A percentile compares a stretch with the other conserved stretches of the same genome.
Conservation (phyloP, 2,888 invertebrate genomes). For the Clanis bilineata region DNA sequence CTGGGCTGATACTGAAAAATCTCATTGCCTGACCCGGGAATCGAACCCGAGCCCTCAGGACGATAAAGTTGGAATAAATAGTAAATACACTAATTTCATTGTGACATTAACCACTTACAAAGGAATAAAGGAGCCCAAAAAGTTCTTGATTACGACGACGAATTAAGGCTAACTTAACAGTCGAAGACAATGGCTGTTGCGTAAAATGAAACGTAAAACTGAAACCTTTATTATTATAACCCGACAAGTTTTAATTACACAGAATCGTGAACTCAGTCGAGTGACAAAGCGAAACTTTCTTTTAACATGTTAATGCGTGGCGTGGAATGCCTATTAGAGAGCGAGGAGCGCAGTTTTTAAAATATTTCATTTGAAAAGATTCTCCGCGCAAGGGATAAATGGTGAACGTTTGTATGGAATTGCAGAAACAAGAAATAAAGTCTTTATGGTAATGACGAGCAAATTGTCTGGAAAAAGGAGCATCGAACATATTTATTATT, state of each 20-base stretch:
- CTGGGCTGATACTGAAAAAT: too few relatives aligned
- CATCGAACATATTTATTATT: too few relatives aligned
- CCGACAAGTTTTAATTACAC: conserved; percentile 19
- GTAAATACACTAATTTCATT: background rate
- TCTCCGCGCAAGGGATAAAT: background rate
- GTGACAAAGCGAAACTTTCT: conserved; percentile 18
- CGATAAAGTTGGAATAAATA: background rate
- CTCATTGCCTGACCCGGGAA: too few relatives aligned
- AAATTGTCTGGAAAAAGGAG: too few relatives aligned
- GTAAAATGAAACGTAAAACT: conserved; percentile 10
- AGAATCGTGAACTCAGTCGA: conserved; percentile 15
- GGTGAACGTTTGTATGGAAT: background rate
- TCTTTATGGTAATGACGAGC: background rate
- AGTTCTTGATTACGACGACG: background rate
- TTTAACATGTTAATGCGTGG: conserved; percentile 18
- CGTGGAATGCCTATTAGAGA: conserved; percentile 13
- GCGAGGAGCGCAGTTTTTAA: background rate
- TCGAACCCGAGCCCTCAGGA: background rate
- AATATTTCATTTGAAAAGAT: conserved; percentile 2
- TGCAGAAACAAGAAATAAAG: background rate
- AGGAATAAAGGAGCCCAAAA: background rate
- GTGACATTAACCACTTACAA: background rate
- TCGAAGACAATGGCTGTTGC: background rate
- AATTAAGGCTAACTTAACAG: background rate
- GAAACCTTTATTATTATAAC: conserved; percentile 14